Conservation (phyloP, 2,888 invertebrate genomes). For the Seira musarum region DNA sequence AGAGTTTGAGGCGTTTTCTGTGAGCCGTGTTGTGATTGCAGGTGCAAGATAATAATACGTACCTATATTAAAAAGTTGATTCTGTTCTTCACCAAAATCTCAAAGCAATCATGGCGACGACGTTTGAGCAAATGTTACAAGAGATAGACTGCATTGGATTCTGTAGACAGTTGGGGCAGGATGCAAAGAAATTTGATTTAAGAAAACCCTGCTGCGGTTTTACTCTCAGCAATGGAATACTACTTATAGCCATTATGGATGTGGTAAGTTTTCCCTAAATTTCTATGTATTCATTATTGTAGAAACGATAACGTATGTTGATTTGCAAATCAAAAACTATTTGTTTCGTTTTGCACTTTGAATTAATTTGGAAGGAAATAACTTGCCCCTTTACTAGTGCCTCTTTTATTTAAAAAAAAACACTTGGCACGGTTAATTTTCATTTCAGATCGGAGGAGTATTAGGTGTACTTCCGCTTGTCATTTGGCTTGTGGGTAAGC, state of each 20-base stretch:
- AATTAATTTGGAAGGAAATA: background rate
- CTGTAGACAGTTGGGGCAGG: constrained; percentile 42
- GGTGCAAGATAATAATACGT: too few relatives aligned
- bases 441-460: constrained; percentile 58
- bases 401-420: background rate
- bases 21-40: too few relatives aligned
- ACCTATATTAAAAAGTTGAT: too few relatives aligned
- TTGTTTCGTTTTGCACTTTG: background rate
- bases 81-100: too few relatives aligned
- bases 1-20: too few relatives aligned
- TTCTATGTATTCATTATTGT: background rate
- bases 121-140: constrained; percentile 48
- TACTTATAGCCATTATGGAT: constrained; percentile 62
- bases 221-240: constrained; percentile 60
- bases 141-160: constrained; percentile 53
- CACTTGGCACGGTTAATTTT: too few relatives aligned
- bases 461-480: constrained; percentile 61
- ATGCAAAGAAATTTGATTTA: constrained; percentile 60
- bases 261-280: constrained; percentile 50
- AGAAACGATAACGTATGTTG: background rate
- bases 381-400: background rate
- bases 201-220: constrained; percentile 61
- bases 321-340: background rate
- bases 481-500: too few relatives aligned
- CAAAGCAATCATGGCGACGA: constrained; percentile 46